Evolutionary conservation across 2,113 vertebrate species (phyloP).

Genomic region (Malurus elegans): DNA sequence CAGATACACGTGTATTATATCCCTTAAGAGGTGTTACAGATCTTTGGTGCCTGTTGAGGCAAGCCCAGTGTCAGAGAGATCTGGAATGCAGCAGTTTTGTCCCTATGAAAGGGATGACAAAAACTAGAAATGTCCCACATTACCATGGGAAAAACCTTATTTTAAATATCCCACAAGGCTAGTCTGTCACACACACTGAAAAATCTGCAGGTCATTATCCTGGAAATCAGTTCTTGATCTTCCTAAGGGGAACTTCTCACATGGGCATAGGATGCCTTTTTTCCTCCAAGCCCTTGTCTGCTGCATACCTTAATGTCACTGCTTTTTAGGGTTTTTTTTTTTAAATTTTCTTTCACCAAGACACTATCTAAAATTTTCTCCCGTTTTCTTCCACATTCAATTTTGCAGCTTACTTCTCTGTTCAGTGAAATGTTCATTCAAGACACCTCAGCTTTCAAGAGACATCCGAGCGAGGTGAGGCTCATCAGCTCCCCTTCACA

Average conservation of each 20-base stretch:
- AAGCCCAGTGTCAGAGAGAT: background rate
- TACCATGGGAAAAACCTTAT: background rate
- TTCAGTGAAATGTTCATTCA: background rate
- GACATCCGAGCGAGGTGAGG: background rate
- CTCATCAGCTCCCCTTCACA: background rate
- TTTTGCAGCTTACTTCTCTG: background rate
- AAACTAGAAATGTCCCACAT: background rate
- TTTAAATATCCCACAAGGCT: background rate
- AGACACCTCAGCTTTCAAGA: background rate
- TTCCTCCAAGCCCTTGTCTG: background rate
- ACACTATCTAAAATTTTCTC: background rate
- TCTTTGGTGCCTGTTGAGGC: background rate
- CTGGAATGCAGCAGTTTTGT: background rate
- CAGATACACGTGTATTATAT: background rate
- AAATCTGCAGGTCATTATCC: background rate
- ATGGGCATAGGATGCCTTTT: rapidly evolving
- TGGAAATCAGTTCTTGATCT: background rate
- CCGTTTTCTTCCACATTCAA: background rate
- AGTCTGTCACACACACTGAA: background rate
- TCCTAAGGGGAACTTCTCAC: background rate
- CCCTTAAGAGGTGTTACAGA: background rate
- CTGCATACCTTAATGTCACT: background rate
- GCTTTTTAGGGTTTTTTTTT: background rate
- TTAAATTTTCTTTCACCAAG: background rate
- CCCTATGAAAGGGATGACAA: background rate